These are phyloP conservation scores for Tenthredo amoena DNA, from an alignment of 2,888 invertebrate species.

Conservation along the genomic window DNA sequence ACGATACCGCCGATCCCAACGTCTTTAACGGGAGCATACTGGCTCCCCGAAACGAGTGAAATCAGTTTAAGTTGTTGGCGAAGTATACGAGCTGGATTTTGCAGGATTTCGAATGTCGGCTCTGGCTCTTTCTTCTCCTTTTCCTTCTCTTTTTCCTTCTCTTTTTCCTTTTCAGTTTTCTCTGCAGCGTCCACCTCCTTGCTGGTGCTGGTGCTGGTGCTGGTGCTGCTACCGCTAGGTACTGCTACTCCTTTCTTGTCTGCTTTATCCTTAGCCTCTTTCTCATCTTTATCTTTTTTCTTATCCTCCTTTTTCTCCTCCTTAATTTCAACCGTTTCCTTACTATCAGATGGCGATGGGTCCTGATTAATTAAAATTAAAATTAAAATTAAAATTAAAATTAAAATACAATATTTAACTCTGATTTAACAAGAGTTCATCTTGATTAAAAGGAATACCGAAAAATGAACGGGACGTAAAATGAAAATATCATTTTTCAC, in stretches of 20 bases:
- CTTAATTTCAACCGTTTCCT: conserved; percentile 72
- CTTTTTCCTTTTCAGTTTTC: conserved; percentile 76
- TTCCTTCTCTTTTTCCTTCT: conserved; percentile 78
- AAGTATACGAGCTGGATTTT: conserved; percentile 97
- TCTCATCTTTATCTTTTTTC: conserved; percentile 79
- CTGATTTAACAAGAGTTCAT: too few species aligned
- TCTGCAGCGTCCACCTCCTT: conserved; percentile 71
- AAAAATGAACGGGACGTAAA: not conserved
- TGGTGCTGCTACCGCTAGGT: conserved; percentile 51
- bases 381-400: not conserved
- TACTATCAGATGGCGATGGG: conserved; percentile 66
- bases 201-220: conserved; percentile 61
- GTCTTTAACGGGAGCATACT: conserved; percentile 94
- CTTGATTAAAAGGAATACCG: not conserved
- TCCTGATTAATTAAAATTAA: conserved; percentile 61
- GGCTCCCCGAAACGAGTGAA: conserved; percentile 88
- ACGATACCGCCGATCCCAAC: conserved; percentile 97
- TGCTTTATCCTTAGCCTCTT: conserved; percentile 76
- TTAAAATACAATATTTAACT: not conserved
- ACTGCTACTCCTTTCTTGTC: conserved; percentile 75
- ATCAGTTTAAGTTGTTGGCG: conserved; percentile 93
- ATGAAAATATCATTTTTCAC: not conserved
- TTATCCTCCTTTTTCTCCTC: conserved; percentile 77
- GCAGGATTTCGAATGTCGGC: conserved; percentile 93
- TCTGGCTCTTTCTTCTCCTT: conserved; percentile 92